phyloP scores from a whole-genome alignment of 2,888 invertebrate genomes.

The Sericinus montela region DNA sequence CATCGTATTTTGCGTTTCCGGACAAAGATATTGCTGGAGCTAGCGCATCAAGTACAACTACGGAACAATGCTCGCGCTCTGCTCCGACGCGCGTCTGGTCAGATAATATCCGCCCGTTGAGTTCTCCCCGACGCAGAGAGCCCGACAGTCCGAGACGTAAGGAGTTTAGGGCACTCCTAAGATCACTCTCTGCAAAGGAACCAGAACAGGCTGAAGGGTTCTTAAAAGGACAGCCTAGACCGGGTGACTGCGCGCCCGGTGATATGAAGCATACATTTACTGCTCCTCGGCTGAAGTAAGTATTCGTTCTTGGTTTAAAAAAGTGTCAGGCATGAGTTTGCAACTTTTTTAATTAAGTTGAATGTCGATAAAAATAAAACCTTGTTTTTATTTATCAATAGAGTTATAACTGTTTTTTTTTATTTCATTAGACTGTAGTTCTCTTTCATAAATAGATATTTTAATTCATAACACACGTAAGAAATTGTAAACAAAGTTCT shows the following conservation, averaged over 20 bases:
- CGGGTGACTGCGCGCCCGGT: conserved; percentile 82
- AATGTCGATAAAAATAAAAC: too few species aligned
- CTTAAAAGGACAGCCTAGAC: conserved; percentile 83
- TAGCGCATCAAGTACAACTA: conserved; percentile 37
- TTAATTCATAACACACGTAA: too few species aligned
- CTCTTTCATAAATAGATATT: too few species aligned
- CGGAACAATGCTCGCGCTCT: conserved; percentile 82
- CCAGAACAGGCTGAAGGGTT: conserved; percentile 83
- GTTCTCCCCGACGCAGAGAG: conserved; percentile 58
- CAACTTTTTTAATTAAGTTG: too few species aligned
- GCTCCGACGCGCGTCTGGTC: conserved; percentile 83
- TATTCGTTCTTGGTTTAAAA: background rate
- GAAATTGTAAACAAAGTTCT: background rate
- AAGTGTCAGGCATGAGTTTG: too few species aligned
- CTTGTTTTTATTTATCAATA: too few species aligned
- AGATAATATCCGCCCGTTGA: conserved; percentile 52
- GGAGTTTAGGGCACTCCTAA: conserved; percentile 79
- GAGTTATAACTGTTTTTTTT: too few species aligned
- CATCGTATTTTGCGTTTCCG: conserved; percentile 86
- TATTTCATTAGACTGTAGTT: too few species aligned
- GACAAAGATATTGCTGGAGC: conserved; percentile 65
- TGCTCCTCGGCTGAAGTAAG: conserved; percentile 69
- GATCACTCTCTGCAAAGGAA: conserved; percentile 83
- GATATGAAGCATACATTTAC: conserved; percentile 71
- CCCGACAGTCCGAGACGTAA: conserved; percentile 69